Conservation (phyloP, 2,888 invertebrate genomes). For the Drosophila cognata region DNA sequence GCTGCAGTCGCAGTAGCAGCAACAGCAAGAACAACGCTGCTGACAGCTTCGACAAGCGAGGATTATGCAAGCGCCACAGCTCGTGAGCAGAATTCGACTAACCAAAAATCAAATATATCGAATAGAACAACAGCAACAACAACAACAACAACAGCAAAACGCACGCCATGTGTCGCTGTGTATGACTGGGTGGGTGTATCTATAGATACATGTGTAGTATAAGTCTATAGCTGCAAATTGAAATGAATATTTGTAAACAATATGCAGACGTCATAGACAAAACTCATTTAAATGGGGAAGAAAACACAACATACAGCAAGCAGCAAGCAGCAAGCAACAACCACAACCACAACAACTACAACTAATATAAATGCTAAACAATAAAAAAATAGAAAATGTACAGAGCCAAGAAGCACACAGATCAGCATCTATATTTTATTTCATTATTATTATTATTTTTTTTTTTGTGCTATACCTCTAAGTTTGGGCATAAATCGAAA, state of each 20-base stretch:
- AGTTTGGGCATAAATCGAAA: constrained; percentile 65
- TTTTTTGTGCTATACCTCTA: background rate
- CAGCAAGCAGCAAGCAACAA: constrained; percentile 10
- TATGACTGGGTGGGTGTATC: constrained; percentile 27
- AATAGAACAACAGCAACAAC: constrained; percentile 26
- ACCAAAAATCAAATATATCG: constrained; percentile 42
- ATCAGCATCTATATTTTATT: background rate
- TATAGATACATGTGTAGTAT: constrained; percentile 39
- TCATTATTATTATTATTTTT: background rate
- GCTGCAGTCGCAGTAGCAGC: constrained; percentile 52
- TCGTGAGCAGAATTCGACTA: constrained; percentile 33
- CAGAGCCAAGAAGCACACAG: constrained; percentile 43
- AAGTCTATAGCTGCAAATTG: constrained; percentile 60
- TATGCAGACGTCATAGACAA: constrained; percentile 75
- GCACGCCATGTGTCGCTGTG: constrained; percentile 63
- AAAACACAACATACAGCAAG: constrained; percentile 33
- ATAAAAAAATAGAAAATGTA: constrained; percentile 48
- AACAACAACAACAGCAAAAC: constrained; percentile 24
- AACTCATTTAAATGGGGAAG: constrained; percentile 69
- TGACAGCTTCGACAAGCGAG: constrained; percentile 74
- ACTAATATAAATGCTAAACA: constrained; percentile 47
- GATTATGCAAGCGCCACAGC: constrained; percentile 76
- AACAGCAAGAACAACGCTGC: constrained; percentile 41
- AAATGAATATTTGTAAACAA: constrained; percentile 78
- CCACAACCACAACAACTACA: constrained; percentile 16